phyloP scores from a whole-genome alignment of 2,797 vertebrate genomes.

The Streptopelia turtur region DNA sequence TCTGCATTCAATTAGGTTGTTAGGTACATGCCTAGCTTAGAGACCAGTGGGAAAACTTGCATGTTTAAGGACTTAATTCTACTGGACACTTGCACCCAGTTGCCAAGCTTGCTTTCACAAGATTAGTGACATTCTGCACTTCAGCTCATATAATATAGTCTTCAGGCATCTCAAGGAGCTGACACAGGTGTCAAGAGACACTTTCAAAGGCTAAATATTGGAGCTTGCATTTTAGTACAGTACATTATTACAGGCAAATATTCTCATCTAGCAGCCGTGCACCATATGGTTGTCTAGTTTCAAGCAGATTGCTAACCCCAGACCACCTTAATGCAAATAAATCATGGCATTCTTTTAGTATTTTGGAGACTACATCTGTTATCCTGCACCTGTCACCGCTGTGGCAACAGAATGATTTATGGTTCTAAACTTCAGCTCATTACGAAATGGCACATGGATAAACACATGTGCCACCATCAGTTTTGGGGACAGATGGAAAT shows the following conservation, averaged over 20 bases:
- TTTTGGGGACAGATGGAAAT: slow-evolving; percentile 46
- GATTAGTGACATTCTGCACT: slow-evolving; percentile 26
- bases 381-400: slow-evolving; percentile 59
- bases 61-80: background rate
- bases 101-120: slow-evolving; percentile 13
- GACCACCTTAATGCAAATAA: slow-evolving; percentile 63
- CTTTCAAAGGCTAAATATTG: slow-evolving; percentile 62
- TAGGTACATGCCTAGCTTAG: background rate
- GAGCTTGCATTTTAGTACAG: slow-evolving; percentile 60
- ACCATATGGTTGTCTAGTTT: slow-evolving; percentile 73
- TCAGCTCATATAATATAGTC: background rate
- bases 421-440: slow-evolving; percentile 9
- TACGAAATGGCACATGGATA: slow-evolving; percentile 40
- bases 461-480: slow-evolving; percentile 9
- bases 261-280: slow-evolving; percentile 44
- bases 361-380: slow-evolving; percentile 63
- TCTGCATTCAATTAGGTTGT: background rate
- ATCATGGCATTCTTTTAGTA: slow-evolving; percentile 63
- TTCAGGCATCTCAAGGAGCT: slow-evolving; percentile 51
- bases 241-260: slow-evolving; percentile 52
- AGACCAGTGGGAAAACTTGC: background rate
- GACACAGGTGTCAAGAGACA: slow-evolving; percentile 57
- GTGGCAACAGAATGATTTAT: slow-evolving; percentile 62
- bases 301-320: slow-evolving; percentile 68
- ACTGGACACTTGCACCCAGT: background rate